Evolutionary conservation across 2,113 vertebrate species (phyloP).

Genomic region (Tenebrosternarchus preto): DNA sequence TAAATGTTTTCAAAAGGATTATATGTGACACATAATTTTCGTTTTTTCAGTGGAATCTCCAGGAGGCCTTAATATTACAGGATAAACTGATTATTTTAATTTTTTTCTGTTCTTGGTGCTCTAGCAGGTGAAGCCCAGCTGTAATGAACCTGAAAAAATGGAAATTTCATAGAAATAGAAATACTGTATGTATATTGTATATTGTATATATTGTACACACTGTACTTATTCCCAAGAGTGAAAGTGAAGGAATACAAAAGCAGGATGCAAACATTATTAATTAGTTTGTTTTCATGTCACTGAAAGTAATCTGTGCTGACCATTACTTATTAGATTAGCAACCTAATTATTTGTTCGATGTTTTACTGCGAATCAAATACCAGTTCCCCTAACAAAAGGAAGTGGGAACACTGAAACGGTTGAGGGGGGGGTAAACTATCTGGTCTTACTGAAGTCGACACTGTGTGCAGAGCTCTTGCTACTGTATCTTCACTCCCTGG

Average conservation of each 20-base stretch:
- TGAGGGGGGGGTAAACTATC: not conserved
- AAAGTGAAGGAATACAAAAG: too few species aligned
- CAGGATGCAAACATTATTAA: too few species aligned
- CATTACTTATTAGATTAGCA: not conserved
- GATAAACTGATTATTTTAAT: not conserved
- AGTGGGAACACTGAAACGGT: not conserved
- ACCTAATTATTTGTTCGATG: too few species aligned
- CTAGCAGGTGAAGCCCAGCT: not conserved
- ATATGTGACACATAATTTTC: not conserved
- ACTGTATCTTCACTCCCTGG: slow-evolving; percentile 17
- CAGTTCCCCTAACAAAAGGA: not conserved
- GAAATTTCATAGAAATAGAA: too few species aligned
- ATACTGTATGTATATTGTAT: too few species aligned
- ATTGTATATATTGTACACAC: too few species aligned
- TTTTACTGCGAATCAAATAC: too few species aligned
- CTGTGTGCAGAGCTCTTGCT: not conserved
- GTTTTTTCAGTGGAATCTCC: not conserved
- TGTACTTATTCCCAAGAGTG: too few species aligned
- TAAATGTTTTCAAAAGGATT: not conserved
- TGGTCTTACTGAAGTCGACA: not conserved
- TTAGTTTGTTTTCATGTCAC: too few species aligned
- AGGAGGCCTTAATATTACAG: not conserved
- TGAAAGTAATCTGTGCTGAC: not conserved
- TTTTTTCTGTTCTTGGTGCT: too few species aligned
- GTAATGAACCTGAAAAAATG: not conserved